A percentile compares a stretch with the other conserved stretches of the same genome.
These are phyloP conservation scores for Charaxes varanes DNA, from an alignment of 1,140 invertebrate genomes.

Conservation along the genomic window DNA sequence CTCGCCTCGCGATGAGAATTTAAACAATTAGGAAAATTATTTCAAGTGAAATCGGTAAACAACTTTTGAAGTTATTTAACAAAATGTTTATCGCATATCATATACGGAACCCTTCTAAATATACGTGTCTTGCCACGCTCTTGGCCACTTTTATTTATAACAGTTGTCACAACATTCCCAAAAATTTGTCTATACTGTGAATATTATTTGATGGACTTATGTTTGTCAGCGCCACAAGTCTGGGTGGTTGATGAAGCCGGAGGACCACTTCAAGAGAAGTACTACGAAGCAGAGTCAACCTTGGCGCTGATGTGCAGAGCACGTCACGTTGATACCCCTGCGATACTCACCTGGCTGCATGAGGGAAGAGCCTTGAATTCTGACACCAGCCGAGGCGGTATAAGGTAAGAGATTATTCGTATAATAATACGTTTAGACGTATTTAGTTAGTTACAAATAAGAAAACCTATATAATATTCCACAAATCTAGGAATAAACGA, in stretches of 20 bases:
- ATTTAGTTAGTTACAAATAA: neutral
- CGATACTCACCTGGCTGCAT: conserved; percentile 82
- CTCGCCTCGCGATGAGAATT: too few relatives aligned
- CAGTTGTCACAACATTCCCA: too few relatives aligned
- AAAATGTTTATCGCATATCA: too few relatives aligned
- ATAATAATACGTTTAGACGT: neutral
- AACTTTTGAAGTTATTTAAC: too few relatives aligned
- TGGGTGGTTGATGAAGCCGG: conserved; percentile 84
- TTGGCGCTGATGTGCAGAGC: conserved; percentile 83
- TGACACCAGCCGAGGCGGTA: conserved; percentile 82
- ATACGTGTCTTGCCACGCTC: too few relatives aligned
- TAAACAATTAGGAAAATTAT: too few relatives aligned
- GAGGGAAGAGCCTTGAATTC: conserved; percentile 82
- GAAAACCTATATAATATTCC: neutral
- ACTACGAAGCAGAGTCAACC: conserved; percentile 85
- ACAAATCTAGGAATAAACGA: too few relatives aligned
- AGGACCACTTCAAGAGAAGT: conserved; percentile 80
- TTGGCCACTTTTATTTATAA: too few relatives aligned
- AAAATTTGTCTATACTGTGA: too few relatives aligned
- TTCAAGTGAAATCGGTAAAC: too few relatives aligned
- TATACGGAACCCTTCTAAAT: too few relatives aligned
- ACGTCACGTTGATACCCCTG: conserved; percentile 80
- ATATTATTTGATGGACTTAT: too few relatives aligned
- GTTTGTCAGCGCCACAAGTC: conserved; percentile 81
- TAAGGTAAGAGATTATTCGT: conserved; percentile 75